A percentile compares a stretch with the other conserved stretches of the same genome.
These are phyloP conservation scores for Schrankia costaestrigalis DNA, from an alignment of 2,888 invertebrate genomes.

Conservation along the genomic window DNA sequence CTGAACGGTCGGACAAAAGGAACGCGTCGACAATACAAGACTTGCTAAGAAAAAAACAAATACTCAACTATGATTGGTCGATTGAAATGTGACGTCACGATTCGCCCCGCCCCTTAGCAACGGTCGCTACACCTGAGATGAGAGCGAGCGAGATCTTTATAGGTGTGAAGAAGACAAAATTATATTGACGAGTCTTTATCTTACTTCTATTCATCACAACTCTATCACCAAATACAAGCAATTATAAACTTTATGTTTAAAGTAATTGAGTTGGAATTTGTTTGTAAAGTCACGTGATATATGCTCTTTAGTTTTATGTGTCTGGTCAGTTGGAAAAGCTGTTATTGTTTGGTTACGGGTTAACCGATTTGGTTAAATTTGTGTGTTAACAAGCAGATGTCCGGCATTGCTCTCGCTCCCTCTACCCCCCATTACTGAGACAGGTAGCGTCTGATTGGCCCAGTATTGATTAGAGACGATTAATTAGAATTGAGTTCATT, in stretches of 20 bases:
- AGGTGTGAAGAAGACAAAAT: conserved; percentile 59
- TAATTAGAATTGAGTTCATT: conserved; percentile 56
- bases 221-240: not conserved
- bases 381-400: conserved; percentile 75
- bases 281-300: conserved; percentile 7
- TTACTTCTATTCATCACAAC: conserved; percentile 30
- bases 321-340: conserved; percentile 76
- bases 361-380: conserved; percentile 80
- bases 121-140: conserved; percentile 77
- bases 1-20: conserved; percentile 57
- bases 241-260: conserved; percentile 6
- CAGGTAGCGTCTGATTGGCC: conserved; percentile 52
- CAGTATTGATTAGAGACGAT: conserved; percentile 66
- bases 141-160: conserved; percentile 57
- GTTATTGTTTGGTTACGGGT: conserved; percentile 80
- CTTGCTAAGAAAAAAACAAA: conserved; percentile 59
- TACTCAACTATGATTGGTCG: conserved; percentile 57
- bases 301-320: conserved; percentile 24
- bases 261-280: conserved; percentile 21
- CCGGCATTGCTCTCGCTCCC: conserved; percentile 52
- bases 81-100: conserved; percentile 65
- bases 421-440: conserved; percentile 40
- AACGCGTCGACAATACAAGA: conserved; percentile 60
- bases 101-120: conserved; percentile 74
- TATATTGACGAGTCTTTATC: conserved; percentile 45